Evolutionary conservation across 2,888 invertebrate species (phyloP), one percentile per base, ranked within the genome.

Genomic region (Euproctis similis): DNA sequence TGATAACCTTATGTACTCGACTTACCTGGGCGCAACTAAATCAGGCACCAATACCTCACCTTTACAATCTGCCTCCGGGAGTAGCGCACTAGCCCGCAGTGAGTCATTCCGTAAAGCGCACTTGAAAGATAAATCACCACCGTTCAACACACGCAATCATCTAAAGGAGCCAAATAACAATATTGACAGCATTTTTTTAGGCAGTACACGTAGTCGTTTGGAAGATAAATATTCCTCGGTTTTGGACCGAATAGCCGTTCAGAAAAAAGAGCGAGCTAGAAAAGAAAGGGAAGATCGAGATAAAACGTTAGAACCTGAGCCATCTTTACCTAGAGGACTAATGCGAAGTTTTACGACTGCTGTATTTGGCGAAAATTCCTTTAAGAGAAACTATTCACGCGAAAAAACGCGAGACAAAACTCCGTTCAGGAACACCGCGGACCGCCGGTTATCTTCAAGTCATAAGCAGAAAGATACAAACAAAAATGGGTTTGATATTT

Each of bases 221-320:
- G 92, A 93, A 76, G 92, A 93, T 61, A 93, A 93, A 70, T 93
- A 93, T 71, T 89, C 92, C 1, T 88, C 91, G 9, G 88, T 93
- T 11, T 75, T 93, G 52, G 92, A 93, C 58, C 88, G 88, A 56
- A 89, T 91, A 46, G 90, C 91, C 12, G 66, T 69, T 25, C 81
- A 88, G 47, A 87, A 87, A 56, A 85, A 88, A 39, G 85, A 87
- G 46, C 76, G 75, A 25, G 85, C 87, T 24, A 67, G 66, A 36
- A 76, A 66, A 38, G 77, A 78, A 44, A 82, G 78, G 41, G 85
- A 86, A 53, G 87, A 90, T 59, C 87, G 87, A 1, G 93, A 92
- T 49, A 89, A 90, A 70, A 91, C 91, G 0, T 71, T 91, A 24
- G 92, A 92, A 53, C 90, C 92, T 26, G 89, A 62, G 64, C 73